Percentiles rank a stretch among this genome's conserved stretches.
Evolutionary conservation across 2,888 invertebrate genomes (phyloP).

Genomic region (Molanna angustata): DNA sequence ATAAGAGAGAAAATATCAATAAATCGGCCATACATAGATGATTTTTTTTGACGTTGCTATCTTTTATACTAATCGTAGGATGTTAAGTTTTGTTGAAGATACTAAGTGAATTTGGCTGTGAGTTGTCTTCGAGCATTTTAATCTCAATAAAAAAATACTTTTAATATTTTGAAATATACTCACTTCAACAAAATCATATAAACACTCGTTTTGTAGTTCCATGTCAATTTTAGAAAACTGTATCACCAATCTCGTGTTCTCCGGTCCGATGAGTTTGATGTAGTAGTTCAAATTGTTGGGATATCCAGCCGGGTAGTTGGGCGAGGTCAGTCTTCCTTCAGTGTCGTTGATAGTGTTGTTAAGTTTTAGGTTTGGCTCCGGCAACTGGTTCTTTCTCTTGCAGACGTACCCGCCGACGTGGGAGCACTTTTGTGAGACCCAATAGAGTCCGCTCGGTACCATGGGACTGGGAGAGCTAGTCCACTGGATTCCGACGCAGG

Average conservation of each 20-base stretch:
- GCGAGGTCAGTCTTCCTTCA: conserved; percentile 65
- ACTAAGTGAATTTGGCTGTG: too few relatives aligned
- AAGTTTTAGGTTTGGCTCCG: conserved; percentile 49
- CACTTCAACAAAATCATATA: conserved; percentile 76
- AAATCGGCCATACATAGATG: too few relatives aligned
- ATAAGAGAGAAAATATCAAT: too few relatives aligned
- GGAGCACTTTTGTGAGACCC: conserved; percentile 63
- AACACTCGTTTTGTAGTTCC: conserved; percentile 72
- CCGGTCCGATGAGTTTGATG: conserved; percentile 64
- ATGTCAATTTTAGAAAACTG: conserved; percentile 68
- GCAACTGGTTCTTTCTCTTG: conserved; percentile 48
- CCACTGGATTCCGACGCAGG: conserved; percentile 63
- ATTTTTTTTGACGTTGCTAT: too few relatives aligned
- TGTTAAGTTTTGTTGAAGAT: too few relatives aligned
- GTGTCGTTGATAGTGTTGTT: conserved; percentile 65
- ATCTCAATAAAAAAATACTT: too few relatives aligned
- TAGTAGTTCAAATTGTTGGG: conserved; percentile 71
- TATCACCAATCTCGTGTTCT: conserved; percentile 64
- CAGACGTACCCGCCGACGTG: conserved; percentile 69
- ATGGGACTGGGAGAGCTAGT: conserved; percentile 62
- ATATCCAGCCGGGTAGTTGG: conserved; percentile 69
- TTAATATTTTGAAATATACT: conserved; percentile 39
- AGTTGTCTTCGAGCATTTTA: too few relatives aligned
- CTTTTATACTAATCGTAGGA: too few relatives aligned
- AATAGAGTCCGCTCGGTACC: conserved; percentile 68